Evolutionary conservation across 2,113 vertebrate genomes (phyloP).

Genomic region (Megaceryle torquata): DNA sequence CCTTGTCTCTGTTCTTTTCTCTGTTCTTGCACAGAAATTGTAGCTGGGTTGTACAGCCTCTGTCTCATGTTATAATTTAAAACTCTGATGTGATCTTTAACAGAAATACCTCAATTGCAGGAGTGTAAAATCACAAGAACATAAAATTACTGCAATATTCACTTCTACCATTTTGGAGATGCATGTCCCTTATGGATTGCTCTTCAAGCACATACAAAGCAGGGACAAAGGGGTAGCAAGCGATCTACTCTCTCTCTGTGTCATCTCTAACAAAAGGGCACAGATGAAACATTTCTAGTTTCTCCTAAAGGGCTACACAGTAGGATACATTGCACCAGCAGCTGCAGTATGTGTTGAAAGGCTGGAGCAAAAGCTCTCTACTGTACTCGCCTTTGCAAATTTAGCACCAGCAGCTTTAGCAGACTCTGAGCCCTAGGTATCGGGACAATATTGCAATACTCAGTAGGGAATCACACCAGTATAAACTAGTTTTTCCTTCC

Average conservation of each 20-base stretch:
- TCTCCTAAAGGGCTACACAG: conserved; percentile 25
- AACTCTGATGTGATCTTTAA: background rate
- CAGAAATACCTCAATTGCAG: background rate
- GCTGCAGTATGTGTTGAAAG: background rate
- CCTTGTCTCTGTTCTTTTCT: background rate
- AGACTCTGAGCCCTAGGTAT: background rate
- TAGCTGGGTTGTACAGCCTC: background rate
- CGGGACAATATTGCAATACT: background rate
- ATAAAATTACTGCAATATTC: background rate
- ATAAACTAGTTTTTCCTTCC: background rate
- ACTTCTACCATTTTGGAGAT: background rate
- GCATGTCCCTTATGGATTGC: background rate
- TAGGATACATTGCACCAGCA: background rate
- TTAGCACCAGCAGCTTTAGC: background rate
- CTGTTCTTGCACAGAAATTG: background rate
- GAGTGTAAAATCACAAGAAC: background rate
- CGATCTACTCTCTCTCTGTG: background rate
- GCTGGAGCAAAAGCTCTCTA: background rate
- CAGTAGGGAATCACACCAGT: background rate
- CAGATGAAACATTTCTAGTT: background rate
- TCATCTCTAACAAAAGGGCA: background rate
- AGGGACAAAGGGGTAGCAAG: background rate
- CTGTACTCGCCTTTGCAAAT: background rate
- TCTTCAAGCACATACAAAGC: background rate
- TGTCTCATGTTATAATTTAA: background rate